Evolutionary conservation across 2,797 vertebrate genomes (phyloP), one percentile per base, ranked within the genome.

Genomic region (Potorous gilbertii): DNA sequence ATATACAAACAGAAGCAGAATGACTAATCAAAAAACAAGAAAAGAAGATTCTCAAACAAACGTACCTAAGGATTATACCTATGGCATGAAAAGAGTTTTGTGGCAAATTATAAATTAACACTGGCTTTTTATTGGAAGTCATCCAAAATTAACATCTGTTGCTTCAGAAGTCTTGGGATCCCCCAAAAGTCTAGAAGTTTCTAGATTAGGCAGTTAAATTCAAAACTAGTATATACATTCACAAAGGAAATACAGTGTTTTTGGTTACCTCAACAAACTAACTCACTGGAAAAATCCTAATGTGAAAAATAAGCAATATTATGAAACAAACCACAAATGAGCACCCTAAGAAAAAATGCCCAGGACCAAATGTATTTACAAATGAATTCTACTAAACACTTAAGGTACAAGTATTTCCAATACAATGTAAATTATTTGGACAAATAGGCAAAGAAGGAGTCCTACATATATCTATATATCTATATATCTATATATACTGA

Each of bases 171-270:
- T 93, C 31, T 0, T 13, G 74, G 21, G 96, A 97, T 96, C 91
- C 54, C 91, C 54, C 87, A 94, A 57, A 62, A 81, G 96, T 96
- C 93, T 94, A 95, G 94, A 94, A 95, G 81, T 95, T 97, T 96
- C 96, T 95, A 97, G 92, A 46, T 98, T 98, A 98, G 98, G 98
- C 97, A 98, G 93, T 97, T 98, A 98, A 98, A 98, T 97, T 97
- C 98, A 98, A 97, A 98, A 97, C 98, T 98, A 98, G 97, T 98
- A 97, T 98, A 98, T 98, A 98, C 98, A 98, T 98, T 98, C 98
- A 97, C 97, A 95, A 97, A 97, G 95, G 97, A 98, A 98, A 97
- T 97, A 97, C 95, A 28, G 94, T 96, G 89, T 98, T 96, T 98
- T 98, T 98, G 93, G 97, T 97, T 98, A 97, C 97, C 98, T 96